These are phyloP conservation scores for Drosophila nikananu DNA, from an alignment of 1,140 invertebrate genomes.

Conservation along the genomic window DNA sequence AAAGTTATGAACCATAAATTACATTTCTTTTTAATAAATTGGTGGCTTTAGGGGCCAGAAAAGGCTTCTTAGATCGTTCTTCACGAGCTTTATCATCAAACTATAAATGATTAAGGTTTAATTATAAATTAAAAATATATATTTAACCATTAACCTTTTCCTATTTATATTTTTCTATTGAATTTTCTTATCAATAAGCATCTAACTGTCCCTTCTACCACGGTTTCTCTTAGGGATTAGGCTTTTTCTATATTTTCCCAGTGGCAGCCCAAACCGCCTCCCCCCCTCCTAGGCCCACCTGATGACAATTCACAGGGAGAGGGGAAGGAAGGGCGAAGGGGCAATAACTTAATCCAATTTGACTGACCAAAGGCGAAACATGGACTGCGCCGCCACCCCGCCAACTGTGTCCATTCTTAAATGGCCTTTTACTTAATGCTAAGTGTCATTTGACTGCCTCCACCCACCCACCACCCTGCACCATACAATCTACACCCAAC, in stretches of 20 bases:
- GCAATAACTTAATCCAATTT: slow-evolving; percentile 82
- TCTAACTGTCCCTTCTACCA: background rate
- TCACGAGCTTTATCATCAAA: background rate
- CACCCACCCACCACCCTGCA: background rate
- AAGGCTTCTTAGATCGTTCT: background rate
- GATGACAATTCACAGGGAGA: slow-evolving; percentile 7
- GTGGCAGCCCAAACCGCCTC: background rate
- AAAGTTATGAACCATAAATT: background rate
- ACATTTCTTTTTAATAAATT: background rate
- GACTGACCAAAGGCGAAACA: slow-evolving; percentile 60
- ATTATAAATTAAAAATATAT: background rate
- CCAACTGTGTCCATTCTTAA: slow-evolving; percentile 59
- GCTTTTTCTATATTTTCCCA: slow-evolving; percentile 28
- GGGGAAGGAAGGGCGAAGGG: slow-evolving; percentile 29
- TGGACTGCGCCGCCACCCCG: slow-evolving; percentile 12
- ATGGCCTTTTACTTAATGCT: slow-evolving; percentile 80
- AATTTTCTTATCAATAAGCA: background rate
- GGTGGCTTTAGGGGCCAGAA: background rate
- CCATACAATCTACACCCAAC: background rate
- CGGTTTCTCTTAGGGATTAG: slow-evolving; percentile 28
- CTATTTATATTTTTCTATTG: background rate
- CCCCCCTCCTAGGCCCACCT: background rate
- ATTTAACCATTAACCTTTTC: too few relatives aligned
- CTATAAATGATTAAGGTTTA: too few relatives aligned
- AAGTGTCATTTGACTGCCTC: slow-evolving; percentile 64